Conservation (phyloP, 1,140 invertebrate species). For the Pachypsylla venusta region DNA sequence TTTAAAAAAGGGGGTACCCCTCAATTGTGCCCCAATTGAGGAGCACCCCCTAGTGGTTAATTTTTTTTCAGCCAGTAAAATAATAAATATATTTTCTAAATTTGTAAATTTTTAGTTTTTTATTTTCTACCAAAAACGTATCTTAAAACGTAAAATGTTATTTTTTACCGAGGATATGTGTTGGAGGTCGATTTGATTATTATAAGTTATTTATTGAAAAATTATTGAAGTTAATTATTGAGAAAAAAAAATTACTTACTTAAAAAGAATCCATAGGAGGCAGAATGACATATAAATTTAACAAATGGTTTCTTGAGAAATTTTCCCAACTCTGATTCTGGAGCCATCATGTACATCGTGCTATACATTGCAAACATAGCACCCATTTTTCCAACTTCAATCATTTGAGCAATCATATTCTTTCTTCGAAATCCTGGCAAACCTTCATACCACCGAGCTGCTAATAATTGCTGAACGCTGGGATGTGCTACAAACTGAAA, state of each 20-base stretch:
- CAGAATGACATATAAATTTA: slow-evolving; percentile 83
- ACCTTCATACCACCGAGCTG: slow-evolving; percentile 84
- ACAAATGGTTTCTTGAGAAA: slow-evolving; percentile 87
- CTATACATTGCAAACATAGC: slow-evolving; percentile 75
- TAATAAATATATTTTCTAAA: too few relatives aligned
- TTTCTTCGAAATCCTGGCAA: slow-evolving; percentile 73
- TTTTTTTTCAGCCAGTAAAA: too few relatives aligned
- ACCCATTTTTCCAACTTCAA: slow-evolving; percentile 64
- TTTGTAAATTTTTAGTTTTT: too few relatives aligned
- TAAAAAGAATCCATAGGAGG: slow-evolving; percentile 79
- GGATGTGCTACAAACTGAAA: slow-evolving; percentile 82
- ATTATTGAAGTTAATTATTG: too few relatives aligned
- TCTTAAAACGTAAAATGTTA: too few relatives aligned
- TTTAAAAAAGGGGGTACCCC: too few relatives aligned
- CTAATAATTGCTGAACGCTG: slow-evolving; percentile 78
- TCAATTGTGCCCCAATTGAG: too few relatives aligned
- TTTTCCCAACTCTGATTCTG: slow-evolving; percentile 57
- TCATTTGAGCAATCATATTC: slow-evolving; percentile 50
- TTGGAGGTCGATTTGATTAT: too few relatives aligned
- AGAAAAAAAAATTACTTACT: slow-evolving; percentile 43
- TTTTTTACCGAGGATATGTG: too few relatives aligned
- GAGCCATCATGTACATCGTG: slow-evolving; percentile 67
- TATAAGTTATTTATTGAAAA: too few relatives aligned
- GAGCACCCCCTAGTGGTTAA: too few relatives aligned
- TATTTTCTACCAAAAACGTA: too few relatives aligned